Conservation (phyloP, 2,888 invertebrate species). For the Ophioninae sp. region DNA sequence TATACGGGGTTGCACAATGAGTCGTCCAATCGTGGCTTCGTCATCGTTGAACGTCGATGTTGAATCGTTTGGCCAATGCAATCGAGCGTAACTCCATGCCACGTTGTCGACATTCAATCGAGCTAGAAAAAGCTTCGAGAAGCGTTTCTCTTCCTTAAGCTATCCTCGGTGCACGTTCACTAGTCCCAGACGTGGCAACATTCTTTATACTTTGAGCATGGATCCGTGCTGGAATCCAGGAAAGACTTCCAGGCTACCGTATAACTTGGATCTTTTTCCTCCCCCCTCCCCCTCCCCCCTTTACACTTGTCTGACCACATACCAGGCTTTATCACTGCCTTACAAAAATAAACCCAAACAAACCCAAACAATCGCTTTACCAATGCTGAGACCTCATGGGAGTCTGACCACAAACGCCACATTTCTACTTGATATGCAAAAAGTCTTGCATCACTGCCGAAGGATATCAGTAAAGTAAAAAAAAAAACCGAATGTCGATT, state of each 20-base stretch:
- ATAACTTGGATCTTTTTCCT: conserved; percentile 39
- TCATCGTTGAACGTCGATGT: conserved; percentile 45
- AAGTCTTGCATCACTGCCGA: background rate
- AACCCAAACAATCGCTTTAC: conserved; percentile 26
- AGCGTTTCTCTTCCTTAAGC: conserved; percentile 46
- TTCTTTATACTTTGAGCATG: conserved; percentile 62
- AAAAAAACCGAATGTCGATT: background rate
- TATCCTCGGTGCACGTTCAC: conserved; percentile 32
- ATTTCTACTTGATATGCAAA: conserved; percentile 13
- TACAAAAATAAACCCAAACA: background rate
- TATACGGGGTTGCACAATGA: conserved; percentile 27
- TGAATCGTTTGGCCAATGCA: conserved; percentile 33
- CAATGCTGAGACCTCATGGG: conserved; percentile 16
- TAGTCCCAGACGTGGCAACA: conserved; percentile 21
- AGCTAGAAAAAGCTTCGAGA: conserved; percentile 43
- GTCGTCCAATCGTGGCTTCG: background rate
- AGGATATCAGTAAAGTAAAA: background rate
- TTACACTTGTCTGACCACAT: conserved; percentile 60
- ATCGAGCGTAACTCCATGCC: conserved; percentile 25
- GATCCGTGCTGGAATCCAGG: conserved; percentile 58
- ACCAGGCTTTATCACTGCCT: conserved; percentile 51
- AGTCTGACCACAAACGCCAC: conserved; percentile 37
- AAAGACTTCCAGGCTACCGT: conserved; percentile 35
- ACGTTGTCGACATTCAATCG: conserved; percentile 42
- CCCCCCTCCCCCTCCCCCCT: background rate